Base-by-base conservation (phyloP, 2,113 vertebrate genomes). In the Clarias macrocephalus region DNA sequence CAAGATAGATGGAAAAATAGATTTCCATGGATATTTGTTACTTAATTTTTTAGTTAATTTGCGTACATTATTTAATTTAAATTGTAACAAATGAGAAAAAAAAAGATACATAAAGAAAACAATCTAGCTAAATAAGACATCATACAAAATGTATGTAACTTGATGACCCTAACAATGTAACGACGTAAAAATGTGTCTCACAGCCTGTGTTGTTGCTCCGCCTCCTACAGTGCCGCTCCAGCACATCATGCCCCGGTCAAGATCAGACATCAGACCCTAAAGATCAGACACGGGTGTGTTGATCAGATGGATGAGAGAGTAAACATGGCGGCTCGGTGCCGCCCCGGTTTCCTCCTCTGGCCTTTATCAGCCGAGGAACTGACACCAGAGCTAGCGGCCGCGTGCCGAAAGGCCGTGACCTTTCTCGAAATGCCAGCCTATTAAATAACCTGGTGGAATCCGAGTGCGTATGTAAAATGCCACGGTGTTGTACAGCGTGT, bases 341-440 rank as follows among this genome's bases (percentile, higher is more conserved):
- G 54, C 86, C 77, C 57, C 68, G 56, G 73, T 81, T 81, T 86
- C 80, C 30, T 76, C 76, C 52, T 60, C 89, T 86, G 75, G 84
- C 82, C 82, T 88, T 82, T 80, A 63, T 25, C 75, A 52, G 87
- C 66, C 88, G 87, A 92, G 89, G 92, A 92, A 92, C 85, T 93
- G 93, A 93, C 93, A 91, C 88, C 63, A 84, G 89, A 92, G 89
- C 88, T 89, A 91, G 87, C 90, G 87, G 92, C 93, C 89, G 91
- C 93, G 92, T 89, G 91, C 92, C 89, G 79, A 95, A 95, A 95
- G 95, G 95, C 92, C 91, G 88, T 90, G 91, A 93, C 95, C 95
- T 95, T 95, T 95, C 25, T 63, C 88, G 80, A 95, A 95, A 95
- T 94, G 94, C 90, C 95, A 95, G 88, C 90, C 91, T 85, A 90